Base-by-base conservation (phyloP, 1,140 invertebrate species). In the Halotydeus destructor region DNA sequence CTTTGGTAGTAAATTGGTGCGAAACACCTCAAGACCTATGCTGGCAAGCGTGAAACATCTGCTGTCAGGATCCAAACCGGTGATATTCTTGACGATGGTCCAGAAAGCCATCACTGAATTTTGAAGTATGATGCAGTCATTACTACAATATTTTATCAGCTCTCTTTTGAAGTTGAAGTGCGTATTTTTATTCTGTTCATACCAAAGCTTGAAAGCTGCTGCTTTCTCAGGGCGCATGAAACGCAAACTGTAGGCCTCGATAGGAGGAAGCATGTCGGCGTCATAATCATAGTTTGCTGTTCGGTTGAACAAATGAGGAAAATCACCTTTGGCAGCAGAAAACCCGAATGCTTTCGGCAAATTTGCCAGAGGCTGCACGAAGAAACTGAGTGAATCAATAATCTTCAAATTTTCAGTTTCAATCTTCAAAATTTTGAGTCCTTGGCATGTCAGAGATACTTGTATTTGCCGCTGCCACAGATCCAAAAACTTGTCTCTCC, bases 381-480 rank as follows among this genome's bases (percentile, higher is more conserved):
- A 43, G 35, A 40, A 41, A 19, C n/a, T 28, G 16, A 45, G 18
- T 4, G 44, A 40, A 43, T 45, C 44, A 3, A 45, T 9, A 14
- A 45, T 22, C 27, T 16, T 33, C 5, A 45, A n/a, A 18, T 43
- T 23, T 5, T 11, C 8, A 14, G 25, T 12, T 3, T 25, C 22
- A 9, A 45, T 31, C 16, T 6, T 3, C 19, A 45, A 16, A 11
- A 45, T 37, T 32, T 41, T 41, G 5, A n/a, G 19, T 12, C 44
- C 44, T 5, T 27, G 22, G 3, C n/a, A 27, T 11, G 40, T 33
- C n/a, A 45, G 12, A 6, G 23, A 21, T 22, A 23, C 14, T 8
- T 6, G 3, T 19, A 19, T 22, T 3, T 28, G 9, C 4, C 25
- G 22, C 8, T 40, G 5, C 12, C 27, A 16, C 16, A 45, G 16